Conservation (phyloP, 2,888 invertebrate genomes). For the Calephelis perditalis region DNA sequence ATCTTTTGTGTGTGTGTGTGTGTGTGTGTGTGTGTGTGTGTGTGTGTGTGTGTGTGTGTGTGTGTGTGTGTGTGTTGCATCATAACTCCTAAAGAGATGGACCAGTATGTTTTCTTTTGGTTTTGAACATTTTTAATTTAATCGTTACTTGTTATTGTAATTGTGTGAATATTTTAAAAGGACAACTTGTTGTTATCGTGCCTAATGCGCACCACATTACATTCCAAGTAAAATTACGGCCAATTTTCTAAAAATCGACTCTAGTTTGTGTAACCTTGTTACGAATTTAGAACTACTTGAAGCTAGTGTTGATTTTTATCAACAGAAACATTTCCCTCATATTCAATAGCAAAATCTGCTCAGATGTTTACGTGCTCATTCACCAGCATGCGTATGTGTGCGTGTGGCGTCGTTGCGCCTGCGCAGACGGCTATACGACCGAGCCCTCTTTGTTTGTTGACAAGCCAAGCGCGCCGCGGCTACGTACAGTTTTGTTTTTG, state of each 20-base stretch:
- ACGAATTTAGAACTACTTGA: constrained; percentile 27
- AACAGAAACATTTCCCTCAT: constrained; percentile 26
- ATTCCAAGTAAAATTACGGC: background rate
- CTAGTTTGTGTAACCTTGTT: constrained; percentile 26
- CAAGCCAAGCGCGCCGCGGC: constrained; percentile 51
- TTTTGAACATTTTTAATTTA: too few relatives aligned
- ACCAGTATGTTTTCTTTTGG: too few relatives aligned
- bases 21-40: too few relatives aligned
- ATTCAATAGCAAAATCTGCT: constrained; percentile 32
- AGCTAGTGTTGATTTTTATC: constrained; percentile 19
- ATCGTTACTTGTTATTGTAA: too few relatives aligned
- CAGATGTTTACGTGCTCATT: constrained; percentile 69
- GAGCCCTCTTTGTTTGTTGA: constrained; percentile 75
- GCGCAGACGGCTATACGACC: constrained; percentile 52
- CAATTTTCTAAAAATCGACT: constrained; percentile 10
- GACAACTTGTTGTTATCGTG: too few relatives aligned
- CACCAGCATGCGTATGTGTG: constrained; percentile 53
- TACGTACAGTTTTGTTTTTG: constrained; percentile 40
- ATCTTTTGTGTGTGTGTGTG: too few relatives aligned
- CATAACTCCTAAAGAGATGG: too few relatives aligned
- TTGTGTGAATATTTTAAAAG: too few relatives aligned
- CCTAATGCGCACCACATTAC: background rate
- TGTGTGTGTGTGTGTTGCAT: too few relatives aligned
- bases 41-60: too few relatives aligned
- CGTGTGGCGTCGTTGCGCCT: constrained; percentile 56